These are phyloP conservation scores for Hydrolagus colliei DNA, from an alignment of 2,797 vertebrate genomes.

Conservation along the genomic window DNA sequence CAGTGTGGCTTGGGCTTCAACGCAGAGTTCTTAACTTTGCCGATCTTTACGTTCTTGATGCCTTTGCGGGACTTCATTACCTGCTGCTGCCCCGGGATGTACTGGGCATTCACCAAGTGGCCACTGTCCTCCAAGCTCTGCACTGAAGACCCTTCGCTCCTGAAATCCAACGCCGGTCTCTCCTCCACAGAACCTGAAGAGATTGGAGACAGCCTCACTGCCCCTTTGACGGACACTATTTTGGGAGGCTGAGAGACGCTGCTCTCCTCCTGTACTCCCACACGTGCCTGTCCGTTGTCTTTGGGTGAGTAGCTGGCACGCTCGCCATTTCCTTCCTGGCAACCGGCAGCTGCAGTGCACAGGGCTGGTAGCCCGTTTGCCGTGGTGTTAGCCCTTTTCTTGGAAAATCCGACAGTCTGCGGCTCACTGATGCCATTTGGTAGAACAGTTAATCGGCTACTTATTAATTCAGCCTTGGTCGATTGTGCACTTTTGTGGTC, in stretches of 20 bases:
- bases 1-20: conserved; percentile 50
- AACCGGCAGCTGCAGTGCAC: conserved; percentile 39
- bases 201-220: conserved; percentile 39
- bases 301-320: conserved; percentile 49
- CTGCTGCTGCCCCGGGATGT: conserved; percentile 55
- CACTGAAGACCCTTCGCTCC: conserved; percentile 66
- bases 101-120: conserved; percentile 57
- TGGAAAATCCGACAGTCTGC: conserved; percentile 53
- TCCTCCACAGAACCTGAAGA: conserved; percentile 40
- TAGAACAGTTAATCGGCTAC: not conserved
- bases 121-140: conserved; percentile 66
- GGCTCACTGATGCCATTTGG: conserved; percentile 41
- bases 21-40: conserved; percentile 51
- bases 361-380: conserved; percentile 45
- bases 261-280: conserved; percentile 46
- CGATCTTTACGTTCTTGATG: conserved; percentile 54
- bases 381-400: conserved; percentile 42
- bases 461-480: not conserved
- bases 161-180: conserved; percentile 53
- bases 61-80: conserved; percentile 56
- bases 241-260: conserved; percentile 53
- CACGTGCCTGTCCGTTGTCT: conserved; percentile 48
- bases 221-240: conserved; percentile 51
- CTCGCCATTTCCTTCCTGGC: conserved; percentile 41
- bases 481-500: not conserved